Base-by-base conservation (phyloP, 2,888 invertebrate species). In the Cacoxenus indagator region DNA sequence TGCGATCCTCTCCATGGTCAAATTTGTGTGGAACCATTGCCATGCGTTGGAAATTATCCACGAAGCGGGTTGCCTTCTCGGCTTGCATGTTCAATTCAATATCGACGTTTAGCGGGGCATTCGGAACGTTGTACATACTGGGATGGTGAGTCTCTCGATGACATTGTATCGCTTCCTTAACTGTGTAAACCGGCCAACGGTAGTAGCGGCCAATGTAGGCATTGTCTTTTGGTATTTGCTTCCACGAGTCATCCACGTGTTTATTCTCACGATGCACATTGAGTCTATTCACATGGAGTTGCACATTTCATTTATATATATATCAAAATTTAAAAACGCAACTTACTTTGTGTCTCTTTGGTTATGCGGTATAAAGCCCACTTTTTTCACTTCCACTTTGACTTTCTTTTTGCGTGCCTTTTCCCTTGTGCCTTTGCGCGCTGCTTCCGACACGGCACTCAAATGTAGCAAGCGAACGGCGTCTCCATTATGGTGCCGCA, bases 141-240 rank as follows among this genome's bases (percentile, higher is more conserved):
- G 96, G 94, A 85, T 95, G 93, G 86, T 96, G 94, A 0, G 92
- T 92, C 87, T 97, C 95, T 61, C 93, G 90, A 80, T 96, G 94
- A 69, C 92, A 92, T 72, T 91, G 88, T 14, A 97, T 90, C 0
- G 96, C 96, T 78, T 96, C 95, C 17, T 90, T 89, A 1, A 96
- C 91, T 0, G 92, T 87, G 87, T 93, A 94, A 70, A 91, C 88
- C 67, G 89, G 89, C 89, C 90, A 90, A 72, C 90, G 89, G 76
- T 91, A 92, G 80, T 90, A 90, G 73, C 87, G 90, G 0, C 88
- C 83, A 4, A 90, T 84, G 81, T 90, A 93, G 72, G 94, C 92
- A 89, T 96, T 89, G 86, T 94, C 92, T 75, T 88, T 70, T 70
- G 94, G 88, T 71, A 91, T 72, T 69, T 88, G 76, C 87, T 90